A percentile compares a stretch with the other conserved stretches of the same genome.
phyloP scores from a whole-genome alignment of 2,113 vertebrate genomes.

The Sturnira hondurensis region DNA sequence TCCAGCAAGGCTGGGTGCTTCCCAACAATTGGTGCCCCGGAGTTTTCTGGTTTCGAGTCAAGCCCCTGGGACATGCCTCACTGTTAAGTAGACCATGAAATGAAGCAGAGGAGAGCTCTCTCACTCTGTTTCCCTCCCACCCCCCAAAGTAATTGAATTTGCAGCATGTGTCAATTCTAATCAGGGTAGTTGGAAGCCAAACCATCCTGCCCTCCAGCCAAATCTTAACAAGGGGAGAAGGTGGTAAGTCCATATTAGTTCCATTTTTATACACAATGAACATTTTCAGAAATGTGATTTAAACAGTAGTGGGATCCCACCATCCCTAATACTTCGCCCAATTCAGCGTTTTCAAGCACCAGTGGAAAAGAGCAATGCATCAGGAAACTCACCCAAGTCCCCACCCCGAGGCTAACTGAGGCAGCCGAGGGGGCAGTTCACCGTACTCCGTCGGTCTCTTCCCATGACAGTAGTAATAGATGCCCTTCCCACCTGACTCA shows the following conservation, averaged over 20 bases:
- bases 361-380: background rate
- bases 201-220: background rate
- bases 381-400: background rate
- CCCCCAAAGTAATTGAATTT: background rate
- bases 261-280: background rate
- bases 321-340: background rate
- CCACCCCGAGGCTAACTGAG: too few relatives aligned
- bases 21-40: background rate
- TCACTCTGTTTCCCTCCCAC: too few relatives aligned
- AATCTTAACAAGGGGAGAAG: background rate
- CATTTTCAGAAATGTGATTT: background rate
- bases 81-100: background rate
- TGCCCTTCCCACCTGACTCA: background rate
- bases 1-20: background rate
- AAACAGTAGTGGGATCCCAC: background rate
- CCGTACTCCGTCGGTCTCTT: fast-evolving
- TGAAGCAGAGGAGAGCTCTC: background rate
- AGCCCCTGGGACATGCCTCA: background rate
- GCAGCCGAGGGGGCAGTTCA: background rate
- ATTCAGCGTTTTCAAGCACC: background rate
- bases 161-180: background rate
- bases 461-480: fast-evolving
- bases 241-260: background rate
- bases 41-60: slow-evolving; percentile 20
- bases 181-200: background rate